These are phyloP conservation scores for Drosophila sturtevanti DNA, from an alignment of 1,140 invertebrate species.

Conservation along the genomic window DNA sequence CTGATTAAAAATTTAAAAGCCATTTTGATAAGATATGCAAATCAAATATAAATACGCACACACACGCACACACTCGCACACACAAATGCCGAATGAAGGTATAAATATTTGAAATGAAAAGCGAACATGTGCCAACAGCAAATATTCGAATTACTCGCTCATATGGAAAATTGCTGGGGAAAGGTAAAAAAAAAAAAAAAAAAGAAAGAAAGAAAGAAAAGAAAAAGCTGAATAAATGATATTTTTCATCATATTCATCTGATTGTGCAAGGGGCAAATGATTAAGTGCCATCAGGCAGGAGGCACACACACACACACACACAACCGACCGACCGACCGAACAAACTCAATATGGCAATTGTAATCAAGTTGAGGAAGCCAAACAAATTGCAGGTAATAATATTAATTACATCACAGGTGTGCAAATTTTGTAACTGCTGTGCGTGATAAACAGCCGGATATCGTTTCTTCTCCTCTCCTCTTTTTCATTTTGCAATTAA, in stretches of 20 bases:
- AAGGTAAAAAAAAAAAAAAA: constrained; percentile 18
- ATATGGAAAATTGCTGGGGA: constrained; percentile 6
- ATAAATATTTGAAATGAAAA: constrained; percentile 48
- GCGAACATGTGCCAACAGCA: background rate
- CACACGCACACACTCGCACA: background rate
- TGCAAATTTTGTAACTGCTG: constrained; percentile 18
- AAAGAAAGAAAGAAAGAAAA: constrained; percentile 20
- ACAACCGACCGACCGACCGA: background rate
- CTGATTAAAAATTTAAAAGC: constrained; percentile 50
- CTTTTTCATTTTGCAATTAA: constrained; percentile 49
- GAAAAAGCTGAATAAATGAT: constrained; percentile 9
- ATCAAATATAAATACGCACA: constrained; percentile 27
- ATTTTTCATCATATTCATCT: constrained; percentile 11
- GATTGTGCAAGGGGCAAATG: constrained; percentile 8
- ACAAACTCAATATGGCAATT: constrained; percentile 3
- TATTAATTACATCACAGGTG: constrained; percentile 42
- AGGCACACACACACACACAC: background rate
- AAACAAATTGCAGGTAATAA: constrained; percentile 58
- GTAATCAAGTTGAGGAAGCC: constrained; percentile 16
- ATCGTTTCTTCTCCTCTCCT: background rate
- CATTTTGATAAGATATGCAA: constrained; percentile 39
- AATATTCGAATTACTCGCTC: constrained; percentile 4
- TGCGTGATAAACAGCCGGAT: constrained; percentile 36
- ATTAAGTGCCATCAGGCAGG: constrained; percentile 21
- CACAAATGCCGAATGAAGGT: constrained; percentile 30